Conservation (phyloP, 2,797 vertebrate genomes). For the Spondyliosoma cantharus region DNA sequence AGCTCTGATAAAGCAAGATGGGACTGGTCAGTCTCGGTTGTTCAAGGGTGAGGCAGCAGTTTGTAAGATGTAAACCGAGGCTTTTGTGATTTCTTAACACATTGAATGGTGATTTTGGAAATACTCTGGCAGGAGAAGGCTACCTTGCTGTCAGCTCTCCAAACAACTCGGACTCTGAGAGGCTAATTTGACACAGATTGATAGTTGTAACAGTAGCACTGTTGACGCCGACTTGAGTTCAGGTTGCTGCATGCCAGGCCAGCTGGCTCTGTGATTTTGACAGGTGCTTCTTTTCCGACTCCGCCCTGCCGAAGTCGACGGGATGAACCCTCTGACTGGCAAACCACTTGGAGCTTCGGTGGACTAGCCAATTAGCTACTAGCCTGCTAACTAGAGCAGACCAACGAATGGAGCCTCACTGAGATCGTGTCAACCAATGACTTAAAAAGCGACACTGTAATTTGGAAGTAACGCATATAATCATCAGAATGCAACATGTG, state of each 20-base stretch:
- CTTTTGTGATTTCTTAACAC: background rate
- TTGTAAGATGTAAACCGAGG: no score
- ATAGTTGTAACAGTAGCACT: conserved; percentile 37
- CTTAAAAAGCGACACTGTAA: background rate
- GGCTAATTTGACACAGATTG: conserved; percentile 23
- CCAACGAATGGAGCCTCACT: background rate
- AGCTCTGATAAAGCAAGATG: background rate
- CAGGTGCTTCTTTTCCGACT: conserved; percentile 81
- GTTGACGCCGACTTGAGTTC: conserved; percentile 48
- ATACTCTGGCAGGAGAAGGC: background rate
- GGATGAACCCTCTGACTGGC: conserved; percentile 69
- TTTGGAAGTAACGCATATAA: background rate
- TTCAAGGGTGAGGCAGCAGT: background rate
- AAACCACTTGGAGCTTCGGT: conserved; percentile 56
- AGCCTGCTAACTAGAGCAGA: conserved; percentile 48
- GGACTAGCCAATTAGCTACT: conserved; percentile 64
- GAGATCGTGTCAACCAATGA: background rate
- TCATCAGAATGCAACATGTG: background rate
- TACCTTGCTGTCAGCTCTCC: background rate
- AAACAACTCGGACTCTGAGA: conserved; percentile 6
- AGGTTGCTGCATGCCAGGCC: conserved; percentile 59
- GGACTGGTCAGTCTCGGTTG: background rate
- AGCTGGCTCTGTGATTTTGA: conserved; percentile 77
- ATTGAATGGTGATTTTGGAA: background rate
- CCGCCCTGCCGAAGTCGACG: conserved; percentile 73